Base-by-base conservation (phyloP, 1,140 invertebrate genomes). In the Zaprionus ghesquierei region DNA sequence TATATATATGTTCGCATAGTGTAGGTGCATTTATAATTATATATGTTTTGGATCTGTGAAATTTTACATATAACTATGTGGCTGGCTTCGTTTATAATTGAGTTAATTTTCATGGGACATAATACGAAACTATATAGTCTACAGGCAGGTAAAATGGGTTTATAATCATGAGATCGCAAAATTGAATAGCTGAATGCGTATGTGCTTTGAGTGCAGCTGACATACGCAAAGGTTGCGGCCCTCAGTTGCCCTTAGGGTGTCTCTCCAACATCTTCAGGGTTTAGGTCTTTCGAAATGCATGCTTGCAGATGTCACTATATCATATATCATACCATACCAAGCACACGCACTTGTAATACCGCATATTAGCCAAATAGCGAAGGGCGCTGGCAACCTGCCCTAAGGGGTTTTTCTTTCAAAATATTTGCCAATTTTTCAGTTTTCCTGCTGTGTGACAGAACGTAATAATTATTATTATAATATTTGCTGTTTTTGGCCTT, bases 1-100 rank as follows among this genome's bases (percentile, higher is more conserved):
- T 64, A 13, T 55, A 29, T 55, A 61, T 55, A 27, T 62, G 31
- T 31, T 55, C 31, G 54, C 22, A 38, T 33, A 54, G 12, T 22
- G 20, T 51, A 55, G 53, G 25, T 70, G 38, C 46, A 35, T 60
- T 33, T 44, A 73, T 73, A 54, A 22, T n/a, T 49, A 62, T 46
- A 27, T 44, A 51, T 20, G 20, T 50, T 58, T 64, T 54, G 38
- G n/a, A 59, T 29, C 59, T 66, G 53, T 44, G 65, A 66, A 56
- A 71, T 66, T 71, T 53, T 35, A 70, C 55, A 70, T 60, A 41
- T 81, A 29, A n/a, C n/a, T n/a, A n/a, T n/a, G n/a, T n/a, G n/a
- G 22, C 49, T 63, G 54, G 41, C 61, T 75, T 75, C 44, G 70
- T 70, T 62, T 74, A 74, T 77, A 69, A 64, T 77, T 72, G 50